Base-by-base conservation (phyloP, 2,888 invertebrate genomes). In the Pheosia gnoma region DNA sequence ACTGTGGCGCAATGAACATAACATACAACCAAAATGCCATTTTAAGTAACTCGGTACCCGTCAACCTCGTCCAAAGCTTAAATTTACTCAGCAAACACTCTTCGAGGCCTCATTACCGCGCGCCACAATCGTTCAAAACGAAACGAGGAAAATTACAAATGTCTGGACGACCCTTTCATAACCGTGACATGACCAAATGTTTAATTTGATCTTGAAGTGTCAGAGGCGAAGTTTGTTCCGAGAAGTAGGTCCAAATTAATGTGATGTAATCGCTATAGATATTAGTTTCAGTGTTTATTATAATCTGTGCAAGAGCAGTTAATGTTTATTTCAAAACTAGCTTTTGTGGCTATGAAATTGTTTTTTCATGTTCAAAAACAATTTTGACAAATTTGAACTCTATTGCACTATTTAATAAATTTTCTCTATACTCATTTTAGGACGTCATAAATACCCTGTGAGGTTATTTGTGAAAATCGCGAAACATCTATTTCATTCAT, bases 81-180 rank as follows among this genome's bases (percentile, higher is more conserved):
- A 76, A 76, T 75, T 67, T 74, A 72, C 72, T 70, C 70, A 67
- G 74, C 71, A 75, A 76, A 75, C 68, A 75, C 59, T 13, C 59
- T 10, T 58, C 43, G 53, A 51, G 55, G 58, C 60, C 70, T 76
- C 67, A 76, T 76, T 75, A 75, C 66, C 62, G 58, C 52, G 39
- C 57, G 69, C 65, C 67, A 71, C 71, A 77, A 58, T 58, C 62
- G 58, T 58, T 64, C 61, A 68, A 71, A 70, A 61, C 45, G 59
- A 56, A 65, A 47, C 38, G 61, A 70, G 67, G 57, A 71, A 60
- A 62, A 60, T 63, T 60, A 43, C 13, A 43, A 43, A 57, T 11
- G 36, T 25, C 11, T 55, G 10, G 54, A 68, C 60, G 62, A 69
- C 63, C 65, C 56, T 65, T 67, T 75, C 64, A 62, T 61, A 68